Evolutionary conservation across 2,113 vertebrate species (phyloP).

Genomic region (Malurus alboscapulatus): DNA sequence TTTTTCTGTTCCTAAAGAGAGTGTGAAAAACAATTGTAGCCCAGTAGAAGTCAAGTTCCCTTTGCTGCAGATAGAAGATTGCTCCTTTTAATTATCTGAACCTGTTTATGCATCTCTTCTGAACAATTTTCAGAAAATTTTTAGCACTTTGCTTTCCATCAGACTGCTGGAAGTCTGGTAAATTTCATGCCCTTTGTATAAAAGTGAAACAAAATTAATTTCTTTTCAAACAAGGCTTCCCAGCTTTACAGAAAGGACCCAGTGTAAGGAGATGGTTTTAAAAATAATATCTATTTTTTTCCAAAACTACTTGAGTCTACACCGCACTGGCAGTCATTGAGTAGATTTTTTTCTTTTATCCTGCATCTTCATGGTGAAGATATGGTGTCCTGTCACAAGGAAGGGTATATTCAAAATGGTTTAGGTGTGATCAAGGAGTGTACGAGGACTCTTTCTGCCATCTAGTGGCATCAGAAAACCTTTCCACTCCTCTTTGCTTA

Average conservation of each 20-base stretch:
- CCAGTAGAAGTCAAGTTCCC: not conserved
- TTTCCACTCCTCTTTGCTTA: not conserved
- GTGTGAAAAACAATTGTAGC: not conserved
- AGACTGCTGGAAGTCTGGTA: not conserved
- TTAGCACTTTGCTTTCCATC: not conserved
- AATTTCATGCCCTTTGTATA: not conserved
- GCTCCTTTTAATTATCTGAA: not conserved
- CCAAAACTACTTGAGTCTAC: not conserved
- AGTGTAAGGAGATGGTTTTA: not conserved
- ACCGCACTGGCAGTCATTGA: not conserved
- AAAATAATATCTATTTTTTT: not conserved
- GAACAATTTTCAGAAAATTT: not conserved
- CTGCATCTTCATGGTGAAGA: not conserved
- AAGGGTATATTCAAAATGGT: accelerated
- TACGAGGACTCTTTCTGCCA: not conserved
- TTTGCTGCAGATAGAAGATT: not conserved
- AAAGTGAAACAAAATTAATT: not conserved
- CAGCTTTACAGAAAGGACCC: not conserved
- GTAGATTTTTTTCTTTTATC: not conserved
- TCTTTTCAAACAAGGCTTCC: not conserved
- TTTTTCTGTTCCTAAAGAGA: not conserved
- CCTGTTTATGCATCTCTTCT: not conserved
- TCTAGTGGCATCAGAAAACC: not conserved
- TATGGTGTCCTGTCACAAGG: not conserved
- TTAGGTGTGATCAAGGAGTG: not conserved